These are phyloP conservation scores for Plecturocebus donacophilus DNA, from an alignment of 2,113 vertebrate species.

Conservation along the genomic window DNA sequence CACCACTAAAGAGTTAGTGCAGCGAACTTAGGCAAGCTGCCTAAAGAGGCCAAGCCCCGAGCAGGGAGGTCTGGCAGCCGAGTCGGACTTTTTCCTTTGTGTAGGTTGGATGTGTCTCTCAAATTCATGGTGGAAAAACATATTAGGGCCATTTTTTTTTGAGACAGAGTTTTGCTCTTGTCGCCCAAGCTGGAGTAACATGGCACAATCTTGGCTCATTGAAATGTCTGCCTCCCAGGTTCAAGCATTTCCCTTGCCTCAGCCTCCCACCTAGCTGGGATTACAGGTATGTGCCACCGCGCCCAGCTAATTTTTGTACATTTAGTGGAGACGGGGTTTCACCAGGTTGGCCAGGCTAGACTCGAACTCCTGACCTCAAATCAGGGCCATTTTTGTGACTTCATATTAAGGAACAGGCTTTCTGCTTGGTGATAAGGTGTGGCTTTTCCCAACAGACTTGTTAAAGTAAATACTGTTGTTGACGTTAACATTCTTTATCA, in stretches of 20 bases:
- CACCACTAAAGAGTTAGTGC: slow-evolving; percentile 53
- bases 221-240: no score
- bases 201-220: no score
- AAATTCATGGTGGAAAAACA: accelerated
- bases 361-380: neutral
- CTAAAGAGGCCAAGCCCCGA: neutral
- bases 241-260: no score
- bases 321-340: no score
- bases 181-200: no score
- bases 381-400: slow-evolving; percentile 55
- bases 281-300: no score
- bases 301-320: no score
- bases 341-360: no score
- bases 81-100: slow-evolving; percentile 54
- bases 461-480: slow-evolving; percentile 57
- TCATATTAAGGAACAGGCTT: slow-evolving; percentile 63
- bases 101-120: neutral
- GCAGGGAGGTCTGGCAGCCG: neutral
- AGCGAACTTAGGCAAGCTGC: slow-evolving; percentile 1
- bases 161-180: no score
- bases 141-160: slow-evolving; percentile 28
- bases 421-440: slow-evolving; percentile 53
- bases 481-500: slow-evolving; percentile 61
- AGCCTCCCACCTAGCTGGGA: no score
- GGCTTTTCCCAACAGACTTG: slow-evolving; percentile 21